phyloP scores from a whole-genome alignment of 30 jellyfish, hydroid and myxozoan species.

The Turritopsis rubra region DNA sequence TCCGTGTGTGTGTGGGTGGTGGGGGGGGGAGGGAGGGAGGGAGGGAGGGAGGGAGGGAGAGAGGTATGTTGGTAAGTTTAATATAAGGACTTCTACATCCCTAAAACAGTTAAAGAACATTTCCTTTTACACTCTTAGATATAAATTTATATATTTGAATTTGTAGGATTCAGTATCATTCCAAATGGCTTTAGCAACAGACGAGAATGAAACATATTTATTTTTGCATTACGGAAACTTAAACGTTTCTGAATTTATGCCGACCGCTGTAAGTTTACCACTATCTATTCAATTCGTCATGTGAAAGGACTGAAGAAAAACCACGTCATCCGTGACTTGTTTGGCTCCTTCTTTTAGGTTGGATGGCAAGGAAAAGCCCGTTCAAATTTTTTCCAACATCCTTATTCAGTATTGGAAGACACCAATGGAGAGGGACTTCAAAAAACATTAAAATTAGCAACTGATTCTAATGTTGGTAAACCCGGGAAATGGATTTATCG shows the following conservation, averaged over 20 bases:
- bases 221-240: constrained; percentile 7
- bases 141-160: background rate
- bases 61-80: no score
- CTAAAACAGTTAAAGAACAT: no score
- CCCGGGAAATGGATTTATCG: constrained; percentile 10
- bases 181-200: constrained; percentile 15
- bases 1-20: no score
- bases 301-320: background rate
- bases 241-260: background rate
- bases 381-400: background rate
- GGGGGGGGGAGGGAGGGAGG: no score
- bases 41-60: no score
- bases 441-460: background rate
- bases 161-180: background rate
- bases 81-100: no score
- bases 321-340: background rate
- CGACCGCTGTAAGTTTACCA: background rate
- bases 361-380: constrained; percentile 2
- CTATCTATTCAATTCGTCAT: background rate
- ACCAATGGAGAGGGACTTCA: background rate
- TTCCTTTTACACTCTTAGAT: no score
- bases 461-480: background rate
- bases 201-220: background rate
- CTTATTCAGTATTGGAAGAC: background rate
- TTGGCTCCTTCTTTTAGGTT: background rate